Evolutionary conservation across 1,140 invertebrate species (phyloP), one percentile per base, ranked within the genome.

Genomic region (Drosophila ercepeae): DNA sequence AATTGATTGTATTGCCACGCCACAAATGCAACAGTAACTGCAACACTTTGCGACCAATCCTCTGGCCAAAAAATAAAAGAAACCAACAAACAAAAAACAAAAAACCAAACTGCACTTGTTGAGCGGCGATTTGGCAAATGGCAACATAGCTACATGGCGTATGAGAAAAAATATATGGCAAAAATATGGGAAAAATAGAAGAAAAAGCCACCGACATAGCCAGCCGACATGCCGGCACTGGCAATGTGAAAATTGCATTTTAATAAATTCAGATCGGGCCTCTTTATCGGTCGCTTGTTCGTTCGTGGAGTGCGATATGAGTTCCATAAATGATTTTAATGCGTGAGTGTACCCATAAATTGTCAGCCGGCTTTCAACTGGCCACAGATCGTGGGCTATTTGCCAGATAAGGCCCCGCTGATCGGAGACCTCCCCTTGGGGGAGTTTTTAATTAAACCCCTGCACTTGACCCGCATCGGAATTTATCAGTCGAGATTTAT

Each of bases 1-100:
- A 84, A 84, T 84, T 84, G 81, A 84, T 84, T 84, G 82, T 84
- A 76, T 81, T 86, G 81, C 81, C 81, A 81, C 76, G 81, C 81
- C 74, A 70, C 67, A 54, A 46, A 69, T 39, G 36, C 36, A 58
- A 60, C 39, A 27, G 51, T 54, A 59, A 50, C 59, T 59, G 48
- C 69, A 51, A 54, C 55, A 45, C 59, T 49, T 58, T 41, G 39
- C 39, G 39, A 18, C 39, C 39, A 42, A 42, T 16, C 39, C 39
- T 42, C 39, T 39, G 13, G 36, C 36, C 36, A 39, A 39, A 39
- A 39, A 39, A 39, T 14, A 39, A 39, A 39, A 14, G 2, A n/a
- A 32, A 32, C 5, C 29, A 4, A 8, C 7, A 32, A 32, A 32
- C 7, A 32, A n/a, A 39, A 14, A 42, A 42, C 9, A 4, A 34